phyloP scores from a whole-genome alignment of 2,113 vertebrate genomes.

The Larimichthys polyactis region DNA sequence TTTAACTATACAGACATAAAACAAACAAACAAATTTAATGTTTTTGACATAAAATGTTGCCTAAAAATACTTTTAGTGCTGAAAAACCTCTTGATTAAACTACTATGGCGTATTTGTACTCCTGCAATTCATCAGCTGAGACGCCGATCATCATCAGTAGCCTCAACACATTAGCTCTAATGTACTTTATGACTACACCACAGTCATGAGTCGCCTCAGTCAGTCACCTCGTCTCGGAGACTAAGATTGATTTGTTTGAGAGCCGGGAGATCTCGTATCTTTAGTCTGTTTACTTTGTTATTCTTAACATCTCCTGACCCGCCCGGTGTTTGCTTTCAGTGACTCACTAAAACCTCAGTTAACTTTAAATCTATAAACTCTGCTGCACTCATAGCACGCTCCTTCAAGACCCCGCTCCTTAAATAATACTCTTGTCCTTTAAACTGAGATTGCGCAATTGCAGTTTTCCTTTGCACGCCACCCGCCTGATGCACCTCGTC shows the following conservation, averaged over 20 bases:
- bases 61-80: no score
- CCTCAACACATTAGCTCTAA: no score
- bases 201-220: not conserved
- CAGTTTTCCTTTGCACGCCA: not conserved
- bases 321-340: constrained; percentile 53
- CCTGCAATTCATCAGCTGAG: no score
- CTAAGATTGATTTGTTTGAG: constrained; percentile 7
- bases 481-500: not conserved
- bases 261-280: constrained; percentile 21
- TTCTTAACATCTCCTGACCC: constrained; percentile 48
- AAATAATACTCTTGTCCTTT: constrained; percentile 38
- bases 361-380: constrained; percentile 31
- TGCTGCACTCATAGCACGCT: not conserved
- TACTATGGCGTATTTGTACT: no score
- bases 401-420: not conserved
- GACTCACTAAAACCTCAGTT: constrained; percentile 39
- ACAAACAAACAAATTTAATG: not conserved
- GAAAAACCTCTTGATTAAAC: no score
- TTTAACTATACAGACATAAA: not conserved
- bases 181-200: no score
- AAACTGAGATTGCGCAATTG: not conserved
- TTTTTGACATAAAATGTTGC: no score
- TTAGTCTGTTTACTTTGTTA: constrained; percentile 59
- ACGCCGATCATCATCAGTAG: no score
- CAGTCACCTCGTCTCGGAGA: constrained; percentile 23